Base-by-base conservation (phyloP, 1,140 invertebrate species). In the Drosophila kikkawai region DNA sequence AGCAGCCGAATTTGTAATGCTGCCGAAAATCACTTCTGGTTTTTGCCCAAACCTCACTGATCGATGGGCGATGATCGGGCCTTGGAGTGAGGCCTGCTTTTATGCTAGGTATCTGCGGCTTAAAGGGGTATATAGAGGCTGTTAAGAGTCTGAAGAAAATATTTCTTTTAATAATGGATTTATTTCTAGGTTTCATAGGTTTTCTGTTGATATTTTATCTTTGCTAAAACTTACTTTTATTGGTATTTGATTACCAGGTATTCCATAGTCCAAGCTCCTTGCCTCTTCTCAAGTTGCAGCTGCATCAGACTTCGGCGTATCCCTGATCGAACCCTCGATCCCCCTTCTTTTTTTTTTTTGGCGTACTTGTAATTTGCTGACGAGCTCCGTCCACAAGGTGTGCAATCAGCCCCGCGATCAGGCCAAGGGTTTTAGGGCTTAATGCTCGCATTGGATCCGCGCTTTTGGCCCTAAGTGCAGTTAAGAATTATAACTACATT, bases 21-120 rank as follows among this genome's bases (percentile, higher is more conserved):
- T 50, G 42, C 76, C 51, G 39, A 80, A 86, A 86, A 86, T 86
- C 83, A 87, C 83, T 86, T 88, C 83, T 87, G 79, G 32, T 87
- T 87, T 87, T 87, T 82, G 71, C 71, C 32, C 55, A 26, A 51
- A 32, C 57, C 37, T 78, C 34, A 22, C 58, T 65, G 69, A 71
- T 70, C 69, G 69, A 34, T 34, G 51, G n/a, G 59, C 58, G 41
- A 47, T 65, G 50, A 76, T 42, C 68, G 34, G 19, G 26, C 17
- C 26, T 22, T 12, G 36, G 4, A 66, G 58, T 50, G 61, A 26
- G 32, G 17, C 7, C 36, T 37, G 12, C 22, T n/a, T 66, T 29
- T 29, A 66, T 51, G 22, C 17, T 37, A 12, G 29, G 64, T 53
- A 70, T 32, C 13, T 26, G 13, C 6, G 7, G 22, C 29, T 7